Evolutionary conservation across 2,113 vertebrate species (phyloP).

Genomic region (Crypturellus undulatus): DNA sequence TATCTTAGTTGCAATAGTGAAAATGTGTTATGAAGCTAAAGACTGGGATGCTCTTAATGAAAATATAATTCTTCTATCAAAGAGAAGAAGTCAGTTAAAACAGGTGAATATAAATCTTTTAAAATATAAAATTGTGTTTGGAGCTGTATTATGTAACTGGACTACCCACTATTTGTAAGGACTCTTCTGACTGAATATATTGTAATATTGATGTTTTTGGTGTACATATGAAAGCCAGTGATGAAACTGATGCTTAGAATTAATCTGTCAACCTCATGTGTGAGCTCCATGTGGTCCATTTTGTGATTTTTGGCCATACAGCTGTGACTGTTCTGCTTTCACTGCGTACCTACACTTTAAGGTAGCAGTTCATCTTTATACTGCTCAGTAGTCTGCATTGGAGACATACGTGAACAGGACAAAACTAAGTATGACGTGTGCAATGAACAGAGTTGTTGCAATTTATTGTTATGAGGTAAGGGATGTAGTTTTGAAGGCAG

Average conservation of each 20-base stretch:
- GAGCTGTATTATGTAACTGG: background rate
- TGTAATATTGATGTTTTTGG: background rate
- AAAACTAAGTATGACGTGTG: background rate
- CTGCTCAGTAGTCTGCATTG: background rate
- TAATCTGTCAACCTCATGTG: background rate
- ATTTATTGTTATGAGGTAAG: background rate
- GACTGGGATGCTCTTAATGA: slow-evolving; percentile 98
- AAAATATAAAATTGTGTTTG: background rate
- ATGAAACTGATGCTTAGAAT: background rate
- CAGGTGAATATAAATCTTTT: slow-evolving; percentile 81
- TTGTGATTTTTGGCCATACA: background rate
- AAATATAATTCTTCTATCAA: slow-evolving; percentile 96
- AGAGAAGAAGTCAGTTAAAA: slow-evolving; percentile 97
- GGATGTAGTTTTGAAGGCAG: background rate
- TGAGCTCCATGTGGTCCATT: background rate
- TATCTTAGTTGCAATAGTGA: slow-evolving; percentile 95
- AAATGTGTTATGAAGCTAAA: slow-evolving; percentile 96
- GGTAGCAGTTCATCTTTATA: background rate
- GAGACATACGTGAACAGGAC: background rate
- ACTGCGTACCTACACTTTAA: background rate
- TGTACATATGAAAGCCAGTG: background rate
- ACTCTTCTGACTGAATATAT: background rate
- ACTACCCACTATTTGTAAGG: background rate
- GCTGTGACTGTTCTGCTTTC: background rate
- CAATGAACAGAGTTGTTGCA: background rate